Conservation (phyloP, 2,888 invertebrate species). For the Drosophila anomelani region DNA sequence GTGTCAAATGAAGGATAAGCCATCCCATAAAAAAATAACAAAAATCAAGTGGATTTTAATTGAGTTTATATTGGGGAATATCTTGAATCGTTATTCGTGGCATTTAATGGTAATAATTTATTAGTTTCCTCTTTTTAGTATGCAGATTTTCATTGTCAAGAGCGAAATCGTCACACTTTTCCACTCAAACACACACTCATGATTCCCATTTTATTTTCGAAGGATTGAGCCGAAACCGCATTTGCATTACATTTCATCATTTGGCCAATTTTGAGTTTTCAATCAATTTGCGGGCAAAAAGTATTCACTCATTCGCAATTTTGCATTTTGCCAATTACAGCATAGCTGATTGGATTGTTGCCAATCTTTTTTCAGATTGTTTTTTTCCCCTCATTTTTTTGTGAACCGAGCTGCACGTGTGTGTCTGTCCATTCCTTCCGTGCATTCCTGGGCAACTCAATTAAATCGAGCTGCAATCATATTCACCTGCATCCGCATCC, state of each 20-base stretch:
- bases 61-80: not conserved
- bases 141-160: not conserved
- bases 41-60: slow-evolving; percentile 1
- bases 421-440: slow-evolving; percentile 9
- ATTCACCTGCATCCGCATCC: slow-evolving; percentile 56
- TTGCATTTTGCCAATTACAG: slow-evolving; percentile 73
- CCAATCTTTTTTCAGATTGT: slow-evolving; percentile 42
- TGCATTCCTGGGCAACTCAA: slow-evolving; percentile 66
- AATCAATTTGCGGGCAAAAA: slow-evolving; percentile 69
- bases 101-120: not conserved
- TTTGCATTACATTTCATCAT: slow-evolving; percentile 49
- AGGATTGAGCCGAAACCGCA: slow-evolving; percentile 21
- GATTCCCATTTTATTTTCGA: slow-evolving; percentile 15
- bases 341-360: slow-evolving; percentile 75
- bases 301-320: slow-evolving; percentile 68
- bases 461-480: slow-evolving; percentile 73
- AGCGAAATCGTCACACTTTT: slow-evolving; percentile 2
- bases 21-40: not conserved
- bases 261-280: slow-evolving; percentile 67
- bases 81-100: not conserved
- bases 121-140: not conserved
- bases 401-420: slow-evolving; percentile 1
- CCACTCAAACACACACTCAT: slow-evolving; percentile 2
- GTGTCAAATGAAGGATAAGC: slow-evolving; percentile 18
- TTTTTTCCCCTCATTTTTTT: slow-evolving; percentile 16